These are phyloP conservation scores for Psittacus erithacus DNA, from an alignment of 2,113 vertebrate genomes.

Conservation along the genomic window DNA sequence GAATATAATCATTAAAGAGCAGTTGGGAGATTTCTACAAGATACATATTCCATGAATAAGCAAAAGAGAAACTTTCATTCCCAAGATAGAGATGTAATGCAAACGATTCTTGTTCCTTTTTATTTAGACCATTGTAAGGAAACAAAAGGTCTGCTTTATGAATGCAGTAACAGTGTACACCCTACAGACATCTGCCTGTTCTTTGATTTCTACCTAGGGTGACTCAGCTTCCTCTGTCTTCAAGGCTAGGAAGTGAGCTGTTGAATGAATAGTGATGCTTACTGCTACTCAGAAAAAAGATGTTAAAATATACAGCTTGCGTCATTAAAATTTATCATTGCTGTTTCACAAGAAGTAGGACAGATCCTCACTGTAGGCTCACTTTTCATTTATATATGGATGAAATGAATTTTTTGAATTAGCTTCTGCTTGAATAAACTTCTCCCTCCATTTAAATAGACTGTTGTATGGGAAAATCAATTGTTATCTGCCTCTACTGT, in stretches of 20 bases:
- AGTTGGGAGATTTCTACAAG: neutral
- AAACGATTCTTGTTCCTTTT: slow-evolving; percentile 3
- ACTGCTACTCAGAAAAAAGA: neutral
- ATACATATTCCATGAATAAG: neutral
- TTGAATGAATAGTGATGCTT: neutral
- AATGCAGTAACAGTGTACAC: neutral
- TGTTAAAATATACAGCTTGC: neutral
- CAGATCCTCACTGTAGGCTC: neutral
- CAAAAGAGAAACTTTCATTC: neutral
- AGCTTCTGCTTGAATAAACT: neutral
- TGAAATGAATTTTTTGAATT: neutral
- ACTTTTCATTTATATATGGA: neutral
- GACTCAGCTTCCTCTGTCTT: slow-evolving; percentile 40
- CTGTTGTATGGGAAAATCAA: neutral
- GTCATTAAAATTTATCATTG: neutral
- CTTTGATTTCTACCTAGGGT: slow-evolving; percentile 25
- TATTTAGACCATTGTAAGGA: neutral
- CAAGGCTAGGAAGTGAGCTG: neutral
- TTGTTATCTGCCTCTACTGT: neutral
- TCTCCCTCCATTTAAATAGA: neutral
- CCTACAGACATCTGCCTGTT: slow-evolving; percentile 30
- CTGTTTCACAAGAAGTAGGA: neutral
- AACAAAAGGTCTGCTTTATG: neutral
- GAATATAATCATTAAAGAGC: neutral
- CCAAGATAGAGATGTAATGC: neutral